phyloP scores from a whole-genome alignment of 2,113 vertebrate species.

The Sceloporus tristichus region DNA sequence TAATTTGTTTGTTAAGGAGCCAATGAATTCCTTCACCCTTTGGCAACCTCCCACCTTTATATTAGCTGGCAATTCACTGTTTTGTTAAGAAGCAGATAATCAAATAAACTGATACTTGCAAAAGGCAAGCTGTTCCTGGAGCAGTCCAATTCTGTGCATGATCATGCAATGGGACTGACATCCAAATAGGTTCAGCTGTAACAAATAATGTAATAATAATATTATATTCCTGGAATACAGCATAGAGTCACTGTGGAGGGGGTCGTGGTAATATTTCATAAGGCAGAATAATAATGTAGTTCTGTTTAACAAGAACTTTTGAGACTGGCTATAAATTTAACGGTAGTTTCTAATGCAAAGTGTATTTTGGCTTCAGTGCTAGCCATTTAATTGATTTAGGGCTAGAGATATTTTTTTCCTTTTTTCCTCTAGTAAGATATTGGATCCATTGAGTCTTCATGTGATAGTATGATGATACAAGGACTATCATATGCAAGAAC shows the following conservation, averaged over 20 bases:
- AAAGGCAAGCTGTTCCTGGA: slow-evolving; percentile 42
- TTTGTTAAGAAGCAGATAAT: slow-evolving; percentile 41
- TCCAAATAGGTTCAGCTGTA: neutral
- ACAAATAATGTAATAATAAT: slow-evolving; percentile 7
- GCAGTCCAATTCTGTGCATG: neutral
- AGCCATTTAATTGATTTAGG: neutral
- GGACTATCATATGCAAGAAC: neutral
- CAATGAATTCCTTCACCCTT: slow-evolving; percentile 45
- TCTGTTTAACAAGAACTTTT: slow-evolving; percentile 41
- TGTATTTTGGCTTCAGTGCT: neutral
- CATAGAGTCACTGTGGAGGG: neutral
- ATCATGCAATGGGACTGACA: neutral
- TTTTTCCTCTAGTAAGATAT: neutral
- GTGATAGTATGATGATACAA: neutral
- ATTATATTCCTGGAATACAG: neutral
- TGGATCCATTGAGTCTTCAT: slow-evolving; percentile 15
- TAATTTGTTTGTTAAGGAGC: slow-evolving; percentile 40
- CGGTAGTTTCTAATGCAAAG: slow-evolving; percentile 17
- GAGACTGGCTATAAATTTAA: slow-evolving; percentile 34
- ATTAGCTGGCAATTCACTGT: neutral
- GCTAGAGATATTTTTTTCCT: neutral
- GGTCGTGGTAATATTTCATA: slow-evolving; percentile 45
- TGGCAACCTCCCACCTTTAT: slow-evolving; percentile 24
- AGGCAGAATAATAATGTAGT: slow-evolving; percentile 31
- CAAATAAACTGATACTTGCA: slow-evolving; percentile 36